Conservation (phyloP, 2,888 invertebrate genomes). For the Zygogramma bicolorata region DNA sequence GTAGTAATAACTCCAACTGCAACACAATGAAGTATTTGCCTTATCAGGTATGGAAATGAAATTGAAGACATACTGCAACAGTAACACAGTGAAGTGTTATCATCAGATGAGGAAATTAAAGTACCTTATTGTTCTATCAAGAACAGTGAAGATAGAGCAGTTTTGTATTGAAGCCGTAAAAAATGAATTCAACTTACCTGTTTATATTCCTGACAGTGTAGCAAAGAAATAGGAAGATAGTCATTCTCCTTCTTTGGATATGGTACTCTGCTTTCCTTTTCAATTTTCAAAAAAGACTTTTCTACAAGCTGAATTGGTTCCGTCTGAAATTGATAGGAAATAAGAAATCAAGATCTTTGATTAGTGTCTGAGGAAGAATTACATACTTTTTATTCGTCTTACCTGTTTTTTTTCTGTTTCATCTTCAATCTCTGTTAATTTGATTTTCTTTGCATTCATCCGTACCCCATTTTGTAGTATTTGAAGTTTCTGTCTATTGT, state of each 20-base stretch:
- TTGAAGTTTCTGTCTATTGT: constrained; percentile 38
- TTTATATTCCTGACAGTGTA: constrained; percentile 45
- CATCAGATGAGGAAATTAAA: no score
- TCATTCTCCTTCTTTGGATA: constrained; percentile 28
- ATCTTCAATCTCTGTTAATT: constrained; percentile 24
- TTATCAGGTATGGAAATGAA: no score
- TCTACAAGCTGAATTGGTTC: constrained; percentile 20
- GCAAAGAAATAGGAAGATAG: constrained; percentile 39
- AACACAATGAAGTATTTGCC: no score
- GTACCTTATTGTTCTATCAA: no score
- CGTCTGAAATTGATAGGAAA: constrained; percentile 7
- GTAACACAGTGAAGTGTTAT: no score
- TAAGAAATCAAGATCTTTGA: no score
- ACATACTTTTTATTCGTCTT: constrained; percentile 5
- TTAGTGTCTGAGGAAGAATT: no score
- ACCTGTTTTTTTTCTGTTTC: constrained; percentile 25
- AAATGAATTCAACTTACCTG: constrained; percentile 43
- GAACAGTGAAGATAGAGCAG: no score
- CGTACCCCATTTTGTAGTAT: constrained; percentile 39
- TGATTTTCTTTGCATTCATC: constrained; percentile 36
- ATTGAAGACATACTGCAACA: no score
- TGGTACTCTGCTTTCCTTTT: constrained; percentile 28
- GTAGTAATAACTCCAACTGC: no score
- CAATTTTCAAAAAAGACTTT: constrained; percentile 31
- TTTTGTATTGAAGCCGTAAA: no score